Conservation (phyloP, 2,888 invertebrate species). For the Sinohyriopsis cumingii region DNA sequence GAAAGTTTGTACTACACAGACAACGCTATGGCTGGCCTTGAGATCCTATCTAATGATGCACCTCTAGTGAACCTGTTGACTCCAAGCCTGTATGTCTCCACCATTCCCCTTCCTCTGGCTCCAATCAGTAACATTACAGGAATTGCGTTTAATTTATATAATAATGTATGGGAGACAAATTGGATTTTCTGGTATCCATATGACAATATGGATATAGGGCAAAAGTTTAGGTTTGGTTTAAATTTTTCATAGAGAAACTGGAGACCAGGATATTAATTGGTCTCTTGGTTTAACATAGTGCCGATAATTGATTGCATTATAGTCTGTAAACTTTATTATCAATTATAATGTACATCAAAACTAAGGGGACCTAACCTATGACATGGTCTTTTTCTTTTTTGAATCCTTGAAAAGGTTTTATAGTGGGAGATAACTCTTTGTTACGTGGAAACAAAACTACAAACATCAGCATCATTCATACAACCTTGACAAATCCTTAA, state of each 20-base stretch:
- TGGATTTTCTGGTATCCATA: constrained; percentile 68
- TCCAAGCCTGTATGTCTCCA: constrained; percentile 36
- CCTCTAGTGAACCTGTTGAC: constrained; percentile 52
- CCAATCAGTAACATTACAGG: constrained; percentile 52
- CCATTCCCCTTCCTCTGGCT: constrained; percentile 51
- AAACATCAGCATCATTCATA: too few relatives aligned
- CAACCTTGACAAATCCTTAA: too few relatives aligned
- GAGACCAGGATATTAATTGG: too few relatives aligned
- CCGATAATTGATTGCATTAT: too few relatives aligned
- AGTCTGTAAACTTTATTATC: too few relatives aligned
- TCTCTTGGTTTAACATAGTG: too few relatives aligned
- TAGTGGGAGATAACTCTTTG: too few relatives aligned
- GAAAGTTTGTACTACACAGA: constrained; percentile 52
- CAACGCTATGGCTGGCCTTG: constrained; percentile 24
- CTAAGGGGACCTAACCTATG: too few relatives aligned
- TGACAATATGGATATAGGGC: constrained; percentile 39
- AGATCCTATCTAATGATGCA: constrained; percentile 48
- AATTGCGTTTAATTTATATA: constrained; percentile 61
- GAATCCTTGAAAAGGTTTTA: too few relatives aligned
- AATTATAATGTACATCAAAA: too few relatives aligned
- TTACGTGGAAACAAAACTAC: too few relatives aligned
- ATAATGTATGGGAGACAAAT: constrained; percentile 68
- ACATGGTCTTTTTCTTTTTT: too few relatives aligned
- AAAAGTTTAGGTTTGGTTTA: constrained; percentile 46
- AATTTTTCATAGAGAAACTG: constrained; percentile 21